phyloP scores from a whole-genome alignment of 2,888 invertebrate species.

The Thumatha senex region DNA sequence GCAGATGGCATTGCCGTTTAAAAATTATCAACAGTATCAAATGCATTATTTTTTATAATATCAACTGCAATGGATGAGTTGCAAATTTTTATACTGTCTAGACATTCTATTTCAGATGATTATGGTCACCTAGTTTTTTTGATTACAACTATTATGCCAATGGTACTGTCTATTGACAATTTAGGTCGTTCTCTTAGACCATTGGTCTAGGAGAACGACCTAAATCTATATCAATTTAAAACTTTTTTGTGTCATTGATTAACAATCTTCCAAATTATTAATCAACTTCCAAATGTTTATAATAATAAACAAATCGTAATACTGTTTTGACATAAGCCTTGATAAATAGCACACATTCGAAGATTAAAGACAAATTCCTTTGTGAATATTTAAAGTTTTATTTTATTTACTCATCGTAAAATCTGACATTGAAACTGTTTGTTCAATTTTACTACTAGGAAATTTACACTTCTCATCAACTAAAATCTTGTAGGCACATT shows the following conservation, averaged over 20 bases:
- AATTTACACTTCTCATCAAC: constrained; percentile 49
- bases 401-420: constrained; percentile 71
- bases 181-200: constrained; percentile 51
- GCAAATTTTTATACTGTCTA: constrained; percentile 63
- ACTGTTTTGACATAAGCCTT: constrained; percentile 18
- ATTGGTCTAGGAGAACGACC: too few species aligned
- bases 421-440: constrained; percentile 75
- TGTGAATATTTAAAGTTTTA: constrained; percentile 40
- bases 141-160: constrained; percentile 49
- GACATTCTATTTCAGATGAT: constrained; percentile 65
- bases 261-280: neutral
- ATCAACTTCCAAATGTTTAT: neutral
- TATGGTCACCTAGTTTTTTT: constrained; percentile 54
- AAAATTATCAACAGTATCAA: too few species aligned
- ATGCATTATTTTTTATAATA: constrained; percentile 16
- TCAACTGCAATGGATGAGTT: constrained; percentile 30
- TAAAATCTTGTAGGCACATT: constrained; percentile 37
- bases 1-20: too few species aligned
- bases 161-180: constrained; percentile 48
- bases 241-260: neutral
- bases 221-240: constrained; percentile 35
- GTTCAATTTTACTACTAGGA: constrained; percentile 72
- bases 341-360: constrained; percentile 26
- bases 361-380: constrained; percentile 40
- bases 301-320: too few species aligned